Conservation (phyloP, 2,113 vertebrate species). For the Pseudorectes ferrugineus region DNA sequence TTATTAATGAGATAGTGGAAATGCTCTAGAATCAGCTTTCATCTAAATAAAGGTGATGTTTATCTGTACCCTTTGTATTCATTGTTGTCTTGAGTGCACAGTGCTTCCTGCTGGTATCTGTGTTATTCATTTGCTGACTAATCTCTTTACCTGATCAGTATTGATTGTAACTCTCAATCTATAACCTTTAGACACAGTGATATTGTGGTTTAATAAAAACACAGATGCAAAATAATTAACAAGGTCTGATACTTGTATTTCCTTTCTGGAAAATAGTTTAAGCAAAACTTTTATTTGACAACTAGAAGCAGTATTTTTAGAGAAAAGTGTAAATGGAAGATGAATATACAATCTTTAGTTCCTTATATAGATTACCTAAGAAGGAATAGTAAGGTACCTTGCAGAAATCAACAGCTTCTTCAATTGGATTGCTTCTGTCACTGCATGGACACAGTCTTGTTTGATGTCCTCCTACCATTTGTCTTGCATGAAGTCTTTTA, state of each 20-base stretch:
- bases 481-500: constrained; percentile 96
- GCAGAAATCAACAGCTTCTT: constrained; percentile 90
- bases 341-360: constrained; percentile 79
- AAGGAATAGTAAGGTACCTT: constrained; percentile 87
- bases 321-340: constrained; percentile 74
- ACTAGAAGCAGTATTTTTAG: constrained; percentile 62
- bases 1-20: constrained; percentile 68
- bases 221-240: constrained; percentile 66
- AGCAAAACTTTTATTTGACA: constrained; percentile 39
- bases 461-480: constrained; percentile 97
- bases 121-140: constrained; percentile 74
- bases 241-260: constrained; percentile 33
- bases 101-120: constrained; percentile 62
- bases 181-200: constrained; percentile 70
- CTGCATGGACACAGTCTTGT: constrained; percentile 91
- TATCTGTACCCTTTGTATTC: constrained; percentile 68
- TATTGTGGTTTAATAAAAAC: constrained; percentile 70
- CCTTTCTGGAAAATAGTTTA: constrained; percentile 23
- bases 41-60: constrained; percentile 72
- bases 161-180: constrained; percentile 70
- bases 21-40: constrained; percentile 66
- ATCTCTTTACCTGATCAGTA: constrained; percentile 77
- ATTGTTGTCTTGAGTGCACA: constrained; percentile 57
- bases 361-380: constrained; percentile 87
- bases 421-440: constrained; percentile 94